Evolutionary conservation across 2,113 vertebrate genomes (phyloP).

Genomic region (Alectura lathami): DNA sequence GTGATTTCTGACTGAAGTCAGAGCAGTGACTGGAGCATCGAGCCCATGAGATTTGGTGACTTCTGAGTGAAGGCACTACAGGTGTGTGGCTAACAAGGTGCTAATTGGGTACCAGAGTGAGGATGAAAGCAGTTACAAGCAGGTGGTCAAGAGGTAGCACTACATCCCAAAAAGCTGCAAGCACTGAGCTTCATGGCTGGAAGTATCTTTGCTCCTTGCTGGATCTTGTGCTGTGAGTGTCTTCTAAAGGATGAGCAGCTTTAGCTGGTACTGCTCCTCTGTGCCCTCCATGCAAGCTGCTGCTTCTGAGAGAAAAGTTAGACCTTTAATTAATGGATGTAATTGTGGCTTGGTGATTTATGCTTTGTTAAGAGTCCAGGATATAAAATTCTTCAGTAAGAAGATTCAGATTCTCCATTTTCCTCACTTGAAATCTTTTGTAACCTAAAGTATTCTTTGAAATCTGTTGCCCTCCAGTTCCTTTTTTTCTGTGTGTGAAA

Average conservation of each 20-base stretch:
- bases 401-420: background rate
- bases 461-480: too few relatives aligned
- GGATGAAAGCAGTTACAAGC: conserved; percentile 63
- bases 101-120: conserved; percentile 68
- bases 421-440: background rate
- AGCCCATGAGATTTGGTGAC: conserved; percentile 24
- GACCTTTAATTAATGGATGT: background rate
- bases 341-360: background rate
- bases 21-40: background rate
- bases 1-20: background rate
- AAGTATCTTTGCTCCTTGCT: conserved; percentile 40
- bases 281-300: background rate
- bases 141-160: conserved; percentile 50
- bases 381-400: background rate
- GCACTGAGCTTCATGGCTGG: background rate
- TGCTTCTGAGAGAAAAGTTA: background rate
- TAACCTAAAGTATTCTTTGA: fast-evolving
- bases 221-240: background rate
- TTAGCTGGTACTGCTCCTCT: fast-evolving
- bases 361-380: background rate
- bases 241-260: conserved; percentile 32
- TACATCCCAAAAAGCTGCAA: conserved; percentile 41
- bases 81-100: conserved; percentile 72
- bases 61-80: conserved; percentile 53
- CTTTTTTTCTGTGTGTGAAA: background rate